phyloP scores from a whole-genome alignment of 2,797 vertebrate species.

The Eleutherodactylus coqui region DNA sequence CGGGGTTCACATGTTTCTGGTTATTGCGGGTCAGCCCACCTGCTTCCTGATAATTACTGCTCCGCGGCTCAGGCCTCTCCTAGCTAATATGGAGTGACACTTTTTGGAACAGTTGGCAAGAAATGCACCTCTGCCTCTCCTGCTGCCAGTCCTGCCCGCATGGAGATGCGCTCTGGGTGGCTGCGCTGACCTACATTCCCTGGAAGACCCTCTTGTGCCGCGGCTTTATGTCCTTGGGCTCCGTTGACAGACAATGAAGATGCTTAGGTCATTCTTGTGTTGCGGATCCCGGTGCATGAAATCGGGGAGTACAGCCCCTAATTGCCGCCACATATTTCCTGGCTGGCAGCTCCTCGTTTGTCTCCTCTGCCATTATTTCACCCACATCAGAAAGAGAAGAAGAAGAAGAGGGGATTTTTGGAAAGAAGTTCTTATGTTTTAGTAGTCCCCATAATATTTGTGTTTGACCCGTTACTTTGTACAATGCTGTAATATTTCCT shows the following conservation, averaged over 20 bases:
- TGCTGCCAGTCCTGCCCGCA: conserved; percentile 39
- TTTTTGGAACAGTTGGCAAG: conserved; percentile 33
- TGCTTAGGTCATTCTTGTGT: conserved; percentile 50
- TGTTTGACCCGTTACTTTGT: no score
- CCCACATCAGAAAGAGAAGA: no score
- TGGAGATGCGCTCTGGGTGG: conserved; percentile 50
- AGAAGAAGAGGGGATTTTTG: no score
- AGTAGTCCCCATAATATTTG: no score
- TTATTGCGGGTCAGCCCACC: no score
- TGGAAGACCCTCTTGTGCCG: conserved; percentile 36
- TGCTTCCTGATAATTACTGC: no score
- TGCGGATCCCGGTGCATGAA: conserved; percentile 47
- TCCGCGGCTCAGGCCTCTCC: background rate
- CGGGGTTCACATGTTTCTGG: no score
- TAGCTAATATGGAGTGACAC: conserved; percentile 32
- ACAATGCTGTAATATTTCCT: no score
- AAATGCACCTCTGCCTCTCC: conserved; percentile 29
- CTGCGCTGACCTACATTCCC: conserved; percentile 55
- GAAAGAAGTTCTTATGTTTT: no score
- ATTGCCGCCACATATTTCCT: conserved; percentile 25
- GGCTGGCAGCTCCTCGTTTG: background rate
- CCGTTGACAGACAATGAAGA: conserved; percentile 43
- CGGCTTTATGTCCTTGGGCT: conserved; percentile 29
- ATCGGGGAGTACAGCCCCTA: conserved; percentile 13
- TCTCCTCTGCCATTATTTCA: background rate